Base-by-base conservation (phyloP, 2,888 invertebrate species). In the Rhaphigaster nebulosa region DNA sequence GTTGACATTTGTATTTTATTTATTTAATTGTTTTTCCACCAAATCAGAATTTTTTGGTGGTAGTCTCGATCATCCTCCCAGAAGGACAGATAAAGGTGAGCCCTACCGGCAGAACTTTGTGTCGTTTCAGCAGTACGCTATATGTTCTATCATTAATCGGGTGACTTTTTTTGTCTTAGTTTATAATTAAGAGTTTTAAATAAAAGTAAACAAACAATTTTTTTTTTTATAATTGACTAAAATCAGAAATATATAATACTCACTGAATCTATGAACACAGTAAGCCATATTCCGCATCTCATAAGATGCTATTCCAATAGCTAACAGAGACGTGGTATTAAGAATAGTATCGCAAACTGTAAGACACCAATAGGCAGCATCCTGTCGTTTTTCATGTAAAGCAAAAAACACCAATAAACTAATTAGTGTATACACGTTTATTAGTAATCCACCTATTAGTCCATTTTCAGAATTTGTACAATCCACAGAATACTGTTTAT, bases 381-480 rank as follows among this genome's bases (percentile, higher is more conserved):
- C 84, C n/a, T 38, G 45, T 18, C 60, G 90, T n/a, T 18, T 60
- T n/a, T 80, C 45, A 26, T 80, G n/a, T 34, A 98, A 94, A 1
- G 98, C 98, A 94, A 98, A 98, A 94, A 98, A 98, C 95, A 98
- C 96, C 91, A 98, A 98, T 92, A 98, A 95, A n/a, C 97, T 96
- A 93, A 98, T 97, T 89, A 98, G 97, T 15, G 97, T 97, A 91
- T 97, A 95, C 0, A 98, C 97, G 90, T 97, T 96, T 70, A 97
- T 94, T 23, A 97, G 94, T 92, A 97, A 96, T 10, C 97, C 95
- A 60, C 94, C 94, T 92, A 95, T 94, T 23, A 94, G 93, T 0
- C 94, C 94, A 90, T 94, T 94, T 92, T 94, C 94, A 26, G 95
- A 94, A 76, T 94, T 93, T 18, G 94, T 93, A 96, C 93, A 98